Evolutionary conservation across 2,888 invertebrate species (phyloP), one percentile per base, ranked within the genome.

Genomic region (Ommatoiulus sabulosus): DNA sequence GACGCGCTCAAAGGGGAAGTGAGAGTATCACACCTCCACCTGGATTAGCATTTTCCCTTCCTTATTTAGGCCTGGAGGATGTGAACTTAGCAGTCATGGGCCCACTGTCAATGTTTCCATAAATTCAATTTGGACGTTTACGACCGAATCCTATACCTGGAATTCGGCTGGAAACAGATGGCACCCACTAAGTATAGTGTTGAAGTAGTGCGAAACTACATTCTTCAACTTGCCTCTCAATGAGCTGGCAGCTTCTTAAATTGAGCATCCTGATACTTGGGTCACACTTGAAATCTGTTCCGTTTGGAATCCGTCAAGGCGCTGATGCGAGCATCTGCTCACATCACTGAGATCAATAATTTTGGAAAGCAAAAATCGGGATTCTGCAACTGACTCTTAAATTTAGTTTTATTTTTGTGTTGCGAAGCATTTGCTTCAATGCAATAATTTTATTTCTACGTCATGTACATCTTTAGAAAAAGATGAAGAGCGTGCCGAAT

Each of bases 1-100:
- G 63, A 63, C n/a, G n/a, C n/a, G n/a, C n/a, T 63, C 17, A n/a
- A n/a, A 63, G 63, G 17, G 63, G 17, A 63, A 63, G 63, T 63
- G 63, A 63, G n/a, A 63, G 63, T 63, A 63, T 63, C 63, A 63
- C 63, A 63, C 63, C 63, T 63, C 63, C 63, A 63, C 63, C 63
- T 63, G 63, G 63, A 63, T 63, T 63, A n/a, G n/a, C 63, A n/a
- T 63, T 63, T 63, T n/a, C n/a, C 4, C n/a, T n/a, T 3, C 63
- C 63, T 63, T 63, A n/a, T 63, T 63, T n/a, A 63, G 63, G n/a
- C 63, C 63, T n/a, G 17, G 1, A n/a, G n/a, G 63, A 63, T 63
- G 63, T 17, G 46, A 46, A 46, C 4, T 46, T 6, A 10, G n/a
- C n/a, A 63, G n/a, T 63, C 63, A 52, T 52, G 52, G 52, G 52